phyloP scores from a whole-genome alignment of 2,888 invertebrate genomes.

The Temnothorax rugatulus region DNA sequence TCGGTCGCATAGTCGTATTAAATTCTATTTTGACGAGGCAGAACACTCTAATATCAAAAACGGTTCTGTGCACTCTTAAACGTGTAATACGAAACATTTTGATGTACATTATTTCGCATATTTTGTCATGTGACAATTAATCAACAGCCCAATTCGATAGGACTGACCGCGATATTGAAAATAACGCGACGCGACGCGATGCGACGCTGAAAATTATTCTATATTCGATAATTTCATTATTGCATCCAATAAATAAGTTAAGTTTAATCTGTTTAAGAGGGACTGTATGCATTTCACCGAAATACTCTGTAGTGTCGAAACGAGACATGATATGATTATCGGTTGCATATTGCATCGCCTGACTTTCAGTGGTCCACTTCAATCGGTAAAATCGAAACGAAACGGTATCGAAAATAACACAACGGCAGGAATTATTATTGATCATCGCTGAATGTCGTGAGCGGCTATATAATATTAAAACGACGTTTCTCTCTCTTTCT shows the following conservation, averaged over 20 bases:
- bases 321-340: conserved; percentile 36
- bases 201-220: background rate
- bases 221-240: conserved; percentile 16
- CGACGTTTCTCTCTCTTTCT: background rate
- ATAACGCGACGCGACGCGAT: background rate
- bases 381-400: conserved; percentile 17
- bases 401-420: conserved; percentile 32
- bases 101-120: background rate
- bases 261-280: conserved; percentile 32
- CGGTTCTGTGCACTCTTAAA: background rate
- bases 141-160: background rate
- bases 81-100: background rate
- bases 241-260: conserved; percentile 16
- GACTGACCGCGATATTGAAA: conserved; percentile 8
- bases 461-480: conserved; percentile 12
- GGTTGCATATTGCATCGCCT: conserved; percentile 34
- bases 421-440: conserved; percentile 28
- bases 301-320: conserved; percentile 32
- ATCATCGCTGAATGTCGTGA: background rate
- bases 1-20: background rate
- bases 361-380: conserved; percentile 29
- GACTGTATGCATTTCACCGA: background rate
- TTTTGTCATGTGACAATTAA: conserved; percentile 12
- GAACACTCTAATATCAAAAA: background rate
- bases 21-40: background rate